Conservation (phyloP, 2,797 vertebrate genomes). For the Galagoides demidoff region DNA sequence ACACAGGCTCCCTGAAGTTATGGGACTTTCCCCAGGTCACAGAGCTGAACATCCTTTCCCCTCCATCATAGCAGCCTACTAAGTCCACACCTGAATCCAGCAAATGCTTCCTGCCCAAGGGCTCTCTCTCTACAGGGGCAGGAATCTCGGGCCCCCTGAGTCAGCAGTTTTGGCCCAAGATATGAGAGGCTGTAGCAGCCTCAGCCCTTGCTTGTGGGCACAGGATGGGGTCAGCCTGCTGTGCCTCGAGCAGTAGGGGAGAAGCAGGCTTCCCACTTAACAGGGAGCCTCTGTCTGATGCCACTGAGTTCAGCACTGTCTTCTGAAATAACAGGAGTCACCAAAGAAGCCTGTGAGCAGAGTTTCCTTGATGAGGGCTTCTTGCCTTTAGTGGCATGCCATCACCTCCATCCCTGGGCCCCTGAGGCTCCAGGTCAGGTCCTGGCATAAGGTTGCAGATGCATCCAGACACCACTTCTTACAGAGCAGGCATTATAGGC, state of each 20-base stretch:
- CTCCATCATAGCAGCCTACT: not conserved
- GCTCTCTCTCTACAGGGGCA: too few relatives aligned
- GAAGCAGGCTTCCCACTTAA: not conserved
- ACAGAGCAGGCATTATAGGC: not conserved
- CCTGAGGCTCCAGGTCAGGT: not conserved
- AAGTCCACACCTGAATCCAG: not conserved
- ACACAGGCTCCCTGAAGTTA: not conserved
- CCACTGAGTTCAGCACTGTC: not conserved
- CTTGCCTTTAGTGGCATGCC: too few relatives aligned
- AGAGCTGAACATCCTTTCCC: not conserved
- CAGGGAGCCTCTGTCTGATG: not conserved
- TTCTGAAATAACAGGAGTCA: not conserved
- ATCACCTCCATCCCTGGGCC: not conserved
- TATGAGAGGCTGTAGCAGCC: not conserved
- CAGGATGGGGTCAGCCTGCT: not conserved
- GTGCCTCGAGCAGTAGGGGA: not conserved
- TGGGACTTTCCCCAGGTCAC: not conserved
- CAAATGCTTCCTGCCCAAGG: not conserved
- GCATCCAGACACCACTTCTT: not conserved
- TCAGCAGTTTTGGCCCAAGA: not conserved
- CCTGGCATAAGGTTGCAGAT: not conserved
- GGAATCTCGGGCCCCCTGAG: not conserved
- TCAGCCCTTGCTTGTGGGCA: not conserved
- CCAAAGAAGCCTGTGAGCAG: not conserved
- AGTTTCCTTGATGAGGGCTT: not conserved